Evolutionary conservation across 2,113 vertebrate species (phyloP).

Genomic region (Oxygymnocypris stewartii): DNA sequence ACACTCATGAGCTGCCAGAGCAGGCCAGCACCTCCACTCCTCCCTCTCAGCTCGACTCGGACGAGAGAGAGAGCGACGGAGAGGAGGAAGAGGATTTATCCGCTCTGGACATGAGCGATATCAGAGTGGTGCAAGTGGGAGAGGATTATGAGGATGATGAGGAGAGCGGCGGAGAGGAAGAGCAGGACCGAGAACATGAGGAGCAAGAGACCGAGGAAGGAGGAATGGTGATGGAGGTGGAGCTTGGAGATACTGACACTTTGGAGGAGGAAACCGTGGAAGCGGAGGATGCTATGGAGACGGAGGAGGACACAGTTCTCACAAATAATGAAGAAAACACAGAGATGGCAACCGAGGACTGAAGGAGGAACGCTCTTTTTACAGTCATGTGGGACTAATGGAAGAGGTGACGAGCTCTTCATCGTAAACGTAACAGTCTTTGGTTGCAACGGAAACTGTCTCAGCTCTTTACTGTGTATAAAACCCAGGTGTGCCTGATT

Average conservation of each 20-base stretch:
- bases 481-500: conserved; percentile 99
- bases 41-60: conserved; percentile 87
- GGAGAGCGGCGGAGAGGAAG: conserved; percentile 51
- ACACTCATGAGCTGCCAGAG: conserved; percentile 74
- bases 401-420: neutral
- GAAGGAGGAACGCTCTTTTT: conserved; percentile 30
- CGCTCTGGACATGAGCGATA: conserved; percentile 76
- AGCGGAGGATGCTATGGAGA: conserved; percentile 61
- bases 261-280: conserved; percentile 59
- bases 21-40: conserved; percentile 71
- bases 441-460: conserved; percentile 83
- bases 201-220: conserved; percentile 43
- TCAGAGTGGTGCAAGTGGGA: conserved; percentile 75
- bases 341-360: conserved; percentile 56
- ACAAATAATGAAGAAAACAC: conserved; percentile 10
- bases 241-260: conserved; percentile 45
- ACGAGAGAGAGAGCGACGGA: conserved; percentile 88
- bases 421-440: neutral
- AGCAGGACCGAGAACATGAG: conserved; percentile 50
- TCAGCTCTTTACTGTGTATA: conserved; percentile 98
- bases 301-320: conserved; percentile 42
- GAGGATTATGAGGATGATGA: conserved; percentile 72
- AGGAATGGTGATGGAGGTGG: conserved; percentile 43
- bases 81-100: conserved; percentile 74
- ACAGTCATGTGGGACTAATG: conserved; percentile 35